Evolutionary conservation across 2,888 invertebrate genomes (phyloP).

Genomic region (Harpagoxenus sublaevis): DNA sequence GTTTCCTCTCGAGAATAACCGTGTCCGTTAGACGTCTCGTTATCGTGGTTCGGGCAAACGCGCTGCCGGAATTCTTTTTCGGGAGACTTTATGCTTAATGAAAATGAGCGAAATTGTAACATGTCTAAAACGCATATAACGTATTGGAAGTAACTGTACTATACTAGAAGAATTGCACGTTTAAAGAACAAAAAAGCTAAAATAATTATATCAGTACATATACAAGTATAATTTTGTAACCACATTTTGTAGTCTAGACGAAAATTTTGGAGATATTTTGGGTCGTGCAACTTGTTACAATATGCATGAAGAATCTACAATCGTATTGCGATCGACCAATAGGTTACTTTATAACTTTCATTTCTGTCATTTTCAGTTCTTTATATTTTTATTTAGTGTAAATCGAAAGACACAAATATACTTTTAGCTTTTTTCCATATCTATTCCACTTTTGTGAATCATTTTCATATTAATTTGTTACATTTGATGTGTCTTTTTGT

Average conservation of each 20-base stretch:
- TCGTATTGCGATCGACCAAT: neutral
- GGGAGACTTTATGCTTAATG: constrained; percentile 75
- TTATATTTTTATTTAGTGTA: neutral
- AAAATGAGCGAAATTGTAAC: constrained; percentile 80
- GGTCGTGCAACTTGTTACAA: neutral
- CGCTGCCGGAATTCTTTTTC: constrained; percentile 70
- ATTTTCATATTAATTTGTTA: neutral
- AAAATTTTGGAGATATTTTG: constrained; percentile 4
- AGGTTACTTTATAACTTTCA: neutral
- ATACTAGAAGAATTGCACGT: constrained; percentile 30
- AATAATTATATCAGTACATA: neutral
- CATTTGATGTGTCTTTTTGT: neutral
- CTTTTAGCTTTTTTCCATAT: neutral
- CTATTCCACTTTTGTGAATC: neutral
- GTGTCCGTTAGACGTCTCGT: constrained; percentile 85
- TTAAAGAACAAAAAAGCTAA: neutral
- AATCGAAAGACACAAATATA: neutral
- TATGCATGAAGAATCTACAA: neutral
- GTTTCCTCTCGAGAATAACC: constrained; percentile 83
- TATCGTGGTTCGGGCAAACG: constrained; percentile 72
- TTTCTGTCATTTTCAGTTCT: neutral
- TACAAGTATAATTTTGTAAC: neutral
- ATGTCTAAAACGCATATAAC: constrained; percentile 62
- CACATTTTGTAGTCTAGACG: neutral
- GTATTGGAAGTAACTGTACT: constrained; percentile 65